Conservation (phyloP, 2,113 vertebrate genomes). For the Erythrocercus mccallii region DNA sequence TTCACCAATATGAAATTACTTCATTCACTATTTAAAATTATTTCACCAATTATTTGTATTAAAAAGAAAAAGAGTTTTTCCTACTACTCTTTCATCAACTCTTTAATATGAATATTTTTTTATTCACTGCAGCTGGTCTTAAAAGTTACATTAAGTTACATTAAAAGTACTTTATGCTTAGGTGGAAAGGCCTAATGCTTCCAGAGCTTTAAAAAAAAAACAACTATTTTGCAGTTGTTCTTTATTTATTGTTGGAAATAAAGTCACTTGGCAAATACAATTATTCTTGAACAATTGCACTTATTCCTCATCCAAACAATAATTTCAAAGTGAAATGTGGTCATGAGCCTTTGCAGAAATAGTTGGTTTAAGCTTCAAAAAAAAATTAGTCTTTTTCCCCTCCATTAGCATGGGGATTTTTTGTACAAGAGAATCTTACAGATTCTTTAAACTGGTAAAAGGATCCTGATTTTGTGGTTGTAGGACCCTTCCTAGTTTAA, state of each 20-base stretch:
- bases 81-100: not conserved
- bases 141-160: not conserved
- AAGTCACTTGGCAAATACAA: not conserved
- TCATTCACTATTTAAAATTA: not conserved
- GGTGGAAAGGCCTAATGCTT: not conserved
- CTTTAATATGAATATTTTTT: not conserved
- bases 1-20: not conserved
- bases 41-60: not conserved
- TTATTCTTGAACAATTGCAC: not conserved
- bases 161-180: not conserved
- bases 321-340: not conserved
- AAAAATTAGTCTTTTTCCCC: not conserved
- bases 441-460: not conserved
- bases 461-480: not conserved
- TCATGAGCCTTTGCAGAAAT: not conserved
- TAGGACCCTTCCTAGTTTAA: not conserved
- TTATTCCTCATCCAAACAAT: not conserved
- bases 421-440: not conserved
- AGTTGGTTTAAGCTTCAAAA: not conserved
- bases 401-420: not conserved
- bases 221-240: accelerated
- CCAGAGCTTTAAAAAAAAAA: not conserved
- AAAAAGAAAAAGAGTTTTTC: not conserved
- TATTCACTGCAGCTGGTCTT: not conserved
- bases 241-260: not conserved